Base-by-base conservation (phyloP, 2,888 invertebrate genomes). In the Lycia hirtaria region DNA sequence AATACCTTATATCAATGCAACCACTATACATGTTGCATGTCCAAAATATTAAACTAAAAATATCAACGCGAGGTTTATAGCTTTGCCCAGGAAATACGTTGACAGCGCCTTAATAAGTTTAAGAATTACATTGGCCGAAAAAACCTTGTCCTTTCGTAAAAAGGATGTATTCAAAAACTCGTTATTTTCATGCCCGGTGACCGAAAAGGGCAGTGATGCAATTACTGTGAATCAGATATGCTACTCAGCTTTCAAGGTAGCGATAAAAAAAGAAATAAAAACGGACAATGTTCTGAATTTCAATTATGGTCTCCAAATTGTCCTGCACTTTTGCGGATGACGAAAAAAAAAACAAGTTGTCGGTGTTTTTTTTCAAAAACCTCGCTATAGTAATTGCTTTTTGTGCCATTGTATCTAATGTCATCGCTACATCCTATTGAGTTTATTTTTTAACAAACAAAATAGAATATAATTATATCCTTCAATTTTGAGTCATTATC, bases 141-240 rank as follows among this genome's bases (percentile, higher is more conserved):
- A 53, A 47, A 45, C 44, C 56, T 45, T 56, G 45, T 45, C 44
- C 33, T 51, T 40, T n/a, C 9, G n/a, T 7, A 30, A 15, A 49
- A 48, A 44, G 35, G 37, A 37, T 44, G 37, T 37, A 20, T 24
- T 26, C 32, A n/a, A 41, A 45, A 49, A 37, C 43, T 49, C 15
- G 48, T 52, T 57, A 40, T 22, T 17, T 44, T 50, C 38, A 49
- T 28, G 43, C 19, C 15, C 14, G 40, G 10, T 50, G 56, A 45
- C 45, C 50, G 26, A 40, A 50, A 56, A 51, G 51, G 56, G 33
- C 51, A 51, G 45, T 51, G 45, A 50, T 51, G 44, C 38, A 56
- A 44, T 38, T 32, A 56, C 37, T 41, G n/a, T 32, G 32, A 26
- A 38, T 53, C 45, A 38, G 30, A 38, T n/a, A 19, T 9, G 20